These are phyloP conservation scores for Antennarius maculatus DNA, from an alignment of 2,797 vertebrate genomes.

Conservation along the genomic window DNA sequence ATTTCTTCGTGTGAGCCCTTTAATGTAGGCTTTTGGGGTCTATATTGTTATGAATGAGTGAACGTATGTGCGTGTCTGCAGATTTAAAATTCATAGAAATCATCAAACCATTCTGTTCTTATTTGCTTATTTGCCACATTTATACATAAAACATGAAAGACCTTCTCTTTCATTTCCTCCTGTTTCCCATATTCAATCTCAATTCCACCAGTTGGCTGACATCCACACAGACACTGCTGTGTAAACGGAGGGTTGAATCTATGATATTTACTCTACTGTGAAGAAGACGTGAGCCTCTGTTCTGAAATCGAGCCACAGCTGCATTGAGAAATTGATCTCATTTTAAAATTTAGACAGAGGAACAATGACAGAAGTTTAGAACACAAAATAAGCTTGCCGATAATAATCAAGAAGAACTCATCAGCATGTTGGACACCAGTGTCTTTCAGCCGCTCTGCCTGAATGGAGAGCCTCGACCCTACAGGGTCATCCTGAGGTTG, in stretches of 20 bases:
- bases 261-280: conserved; percentile 32
- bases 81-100: conserved; percentile 78
- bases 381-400: too few relatives aligned
- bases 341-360: background rate
- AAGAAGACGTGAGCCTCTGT: background rate
- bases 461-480: too few relatives aligned
- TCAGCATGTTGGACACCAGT: too few relatives aligned
- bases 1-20: conserved; percentile 42
- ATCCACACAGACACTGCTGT: conserved; percentile 10
- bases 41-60: conserved; percentile 27
- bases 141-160: conserved; percentile 75
- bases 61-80: conserved; percentile 12
- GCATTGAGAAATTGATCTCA: background rate
- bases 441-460: too few relatives aligned
- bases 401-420: too few relatives aligned
- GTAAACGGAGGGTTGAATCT: conserved; percentile 24
- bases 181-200: conserved; percentile 48
- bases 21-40: conserved; percentile 21
- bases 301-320: conserved; percentile 8
- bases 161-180: conserved; percentile 33
- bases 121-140: conserved; percentile 68
- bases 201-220: conserved; percentile 29
- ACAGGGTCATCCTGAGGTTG: too few relatives aligned
- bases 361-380: too few relatives aligned
- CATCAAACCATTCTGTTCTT: conserved; percentile 55